Base-by-base conservation (phyloP, 2,113 vertebrate genomes). In the Sitta europaea region DNA sequence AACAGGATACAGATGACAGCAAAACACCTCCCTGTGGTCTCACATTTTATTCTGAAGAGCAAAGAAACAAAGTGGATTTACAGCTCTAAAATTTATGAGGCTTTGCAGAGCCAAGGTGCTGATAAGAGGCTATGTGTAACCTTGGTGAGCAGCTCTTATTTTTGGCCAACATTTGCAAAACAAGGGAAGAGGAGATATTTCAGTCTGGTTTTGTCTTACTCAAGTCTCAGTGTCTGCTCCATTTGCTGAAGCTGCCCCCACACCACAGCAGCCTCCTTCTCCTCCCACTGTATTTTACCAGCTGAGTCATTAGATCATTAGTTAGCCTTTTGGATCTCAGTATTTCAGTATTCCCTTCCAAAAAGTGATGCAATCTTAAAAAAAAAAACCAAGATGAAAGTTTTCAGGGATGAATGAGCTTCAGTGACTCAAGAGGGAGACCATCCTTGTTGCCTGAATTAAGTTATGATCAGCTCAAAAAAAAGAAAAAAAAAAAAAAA, bases 401-500 rank as follows among this genome's bases (percentile, higher is more conserved):
- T 76, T 95, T 87, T 42, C 47, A 43, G 54, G 73, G 57, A 20
- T 74, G 67, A 90, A 93, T 70, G 29, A 83, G 40, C 43, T 80
- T 68, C 5, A 50, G 62, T 24, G 51, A 45, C 50, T 75, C 66
- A 47, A 89, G 89, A 87, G 70, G 40, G 55, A 66, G 33, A 38
- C 70, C 66, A 12, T 59, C 61, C 77, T 88, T 23, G 58, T 66
- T 55, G 74, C 74, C 87, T 62, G 89, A 95, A 97, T 87, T 94
- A 95, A 96, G 95, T 91, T 96, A 96, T 96, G 96, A 95, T 66
- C 71, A 88, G 81, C 58, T 85, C 48, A 73, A n/a, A 43, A 42
- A 62, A 36, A 71, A 48, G 38, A 45, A 45, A 54, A 62, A 18
- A 7, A 14, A 13, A 17, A 7, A 6, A 29, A 47, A 20, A 85